Conservation (phyloP, 2,888 invertebrate species). For the Lasius platythorax region DNA sequence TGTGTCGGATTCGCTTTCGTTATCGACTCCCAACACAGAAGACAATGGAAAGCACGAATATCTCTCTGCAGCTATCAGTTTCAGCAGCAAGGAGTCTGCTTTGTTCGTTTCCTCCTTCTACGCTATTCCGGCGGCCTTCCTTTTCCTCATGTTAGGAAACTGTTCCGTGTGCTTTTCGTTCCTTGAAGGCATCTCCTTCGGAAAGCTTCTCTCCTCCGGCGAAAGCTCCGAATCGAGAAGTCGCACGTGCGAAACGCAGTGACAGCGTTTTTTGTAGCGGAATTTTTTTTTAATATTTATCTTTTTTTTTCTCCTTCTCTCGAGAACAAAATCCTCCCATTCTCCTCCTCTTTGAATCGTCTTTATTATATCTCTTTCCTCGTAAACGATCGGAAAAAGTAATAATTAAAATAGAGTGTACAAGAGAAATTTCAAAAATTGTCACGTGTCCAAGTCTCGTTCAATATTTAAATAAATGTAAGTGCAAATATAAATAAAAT, state of each 20-base stretch:
- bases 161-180: conserved; percentile 19
- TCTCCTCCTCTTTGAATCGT: neutral
- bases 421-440: no score
- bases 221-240: neutral
- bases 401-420: no score
- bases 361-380: neutral
- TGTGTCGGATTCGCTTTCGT: conserved; percentile 15
- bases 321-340: neutral
- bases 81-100: conserved; percentile 1
- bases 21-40: conserved; percentile 9
- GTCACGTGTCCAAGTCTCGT: no score
- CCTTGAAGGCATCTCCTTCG: neutral
- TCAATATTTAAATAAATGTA: no score
- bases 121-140: neutral
- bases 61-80: conserved; percentile 22
- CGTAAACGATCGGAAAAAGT: no score
- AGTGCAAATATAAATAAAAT: no score
- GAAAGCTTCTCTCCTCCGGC: neutral
- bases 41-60: conserved; percentile 26
- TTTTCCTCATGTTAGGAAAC: conserved; percentile 4
- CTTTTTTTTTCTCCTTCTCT: neutral
- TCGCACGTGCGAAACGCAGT: neutral
- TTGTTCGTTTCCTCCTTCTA: conserved; percentile 6
- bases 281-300: neutral
- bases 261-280: neutral